Evolutionary conservation across 2,888 invertebrate genomes (phyloP), one percentile per base, ranked within the genome.

Genomic region (Cartodere bifasciata): DNA sequence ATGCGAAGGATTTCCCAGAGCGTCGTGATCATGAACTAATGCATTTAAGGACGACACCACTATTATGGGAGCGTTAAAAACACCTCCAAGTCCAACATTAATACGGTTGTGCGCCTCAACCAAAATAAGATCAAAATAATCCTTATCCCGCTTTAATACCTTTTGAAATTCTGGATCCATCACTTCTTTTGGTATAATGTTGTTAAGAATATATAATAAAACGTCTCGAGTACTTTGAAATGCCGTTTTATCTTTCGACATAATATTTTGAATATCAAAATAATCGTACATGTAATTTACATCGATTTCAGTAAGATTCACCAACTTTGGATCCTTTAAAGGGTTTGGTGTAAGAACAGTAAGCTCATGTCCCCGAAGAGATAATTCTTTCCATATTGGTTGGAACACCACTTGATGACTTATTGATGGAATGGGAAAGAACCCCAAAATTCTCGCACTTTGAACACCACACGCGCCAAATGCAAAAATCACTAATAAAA

Each of bases 341-440:
- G 61, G 60, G 41, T 61, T 38, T 5, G 64, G 46, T 2, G 64
- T 61, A 7, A 62, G 23, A 1, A 62, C 44, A 0, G 60, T 52
- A 1, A 65, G 20, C 24, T 63, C 46, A 33, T 67, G 64, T 11
- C 63, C 64, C 28, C 55, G 47, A 23, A 48, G 44, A 1, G 54
- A 53, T 21, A 67, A 41, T 16, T 55, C 57, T 13, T 50, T 41
- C 31, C 56, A 52, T 4, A 65, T 43, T 6, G 53, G 49, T 15
- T 52, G 50, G 45, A 48, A 60, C 1, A 58, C 52, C 1, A 55
- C 43, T 44, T 63, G 63, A 36, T 64, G 63, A 37, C 63, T 64
- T 20, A 53, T 52, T 2, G 60, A 56, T 2, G 63, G 54, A 3
- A 50, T 44, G 4, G 58, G 46, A 23, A 57, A 45, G 1, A 60